Evolutionary conservation across 30 jellyfish, hydroid and myxozoan species (phyloP).

Genomic region (Mastigias papua): DNA sequence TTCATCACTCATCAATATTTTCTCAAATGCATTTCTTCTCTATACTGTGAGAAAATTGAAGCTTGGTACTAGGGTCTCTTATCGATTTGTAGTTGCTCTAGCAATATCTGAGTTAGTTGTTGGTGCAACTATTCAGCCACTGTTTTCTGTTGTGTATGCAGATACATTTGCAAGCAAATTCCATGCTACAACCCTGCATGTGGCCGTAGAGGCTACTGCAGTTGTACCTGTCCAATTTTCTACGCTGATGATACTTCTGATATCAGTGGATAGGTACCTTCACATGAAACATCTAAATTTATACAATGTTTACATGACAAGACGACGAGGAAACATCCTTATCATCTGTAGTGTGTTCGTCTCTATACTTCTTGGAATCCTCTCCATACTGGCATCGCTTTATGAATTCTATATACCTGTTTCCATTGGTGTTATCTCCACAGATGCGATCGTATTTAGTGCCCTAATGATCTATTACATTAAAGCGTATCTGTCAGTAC

Average conservation of each 20-base stretch:
- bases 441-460: not conserved
- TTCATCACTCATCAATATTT: not conserved
- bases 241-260: not conserved
- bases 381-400: not conserved
- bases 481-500: constrained; percentile 11
- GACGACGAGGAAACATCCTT: constrained; percentile 13
- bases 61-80: not conserved
- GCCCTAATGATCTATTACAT: not conserved
- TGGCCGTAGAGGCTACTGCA: constrained; percentile 1
- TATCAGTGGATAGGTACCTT: constrained; percentile 44
- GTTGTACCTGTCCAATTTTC: constrained; percentile 27
- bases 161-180: not conserved
- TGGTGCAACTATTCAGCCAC: constrained; percentile 1
- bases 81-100: constrained; percentile 23
- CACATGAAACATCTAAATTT: constrained; percentile 37
- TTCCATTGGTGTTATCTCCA: not conserved
- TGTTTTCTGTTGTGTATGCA: not conserved
- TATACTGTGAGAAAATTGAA: not conserved
- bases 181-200: not conserved
- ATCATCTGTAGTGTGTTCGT: not conserved
- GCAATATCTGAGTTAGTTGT: not conserved
- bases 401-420: constrained; percentile 15
- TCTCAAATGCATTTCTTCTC: not conserved
- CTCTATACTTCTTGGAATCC: not conserved
- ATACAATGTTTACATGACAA: constrained; percentile 18